Percentiles rank a stretch among this genome's conserved stretches.
Conservation (phyloP, 2,888 invertebrate genomes). For the Agriopis aurantiaria region DNA sequence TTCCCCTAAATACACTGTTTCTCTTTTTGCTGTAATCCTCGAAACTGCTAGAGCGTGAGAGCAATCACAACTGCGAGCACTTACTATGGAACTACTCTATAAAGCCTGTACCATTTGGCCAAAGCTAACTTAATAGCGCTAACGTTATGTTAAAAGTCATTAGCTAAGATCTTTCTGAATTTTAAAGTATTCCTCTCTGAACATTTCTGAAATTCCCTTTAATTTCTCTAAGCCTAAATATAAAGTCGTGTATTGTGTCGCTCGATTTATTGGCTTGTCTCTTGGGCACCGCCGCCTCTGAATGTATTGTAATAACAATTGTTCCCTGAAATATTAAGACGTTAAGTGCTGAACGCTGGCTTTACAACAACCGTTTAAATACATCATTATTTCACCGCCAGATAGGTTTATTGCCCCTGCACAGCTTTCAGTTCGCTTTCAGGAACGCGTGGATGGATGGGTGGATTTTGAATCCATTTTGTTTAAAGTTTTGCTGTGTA, state of each 20-base stretch:
- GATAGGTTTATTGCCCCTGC: constrained; percentile 52
- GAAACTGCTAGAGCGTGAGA: not conserved
- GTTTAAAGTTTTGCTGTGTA: constrained; percentile 21
- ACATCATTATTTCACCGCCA: constrained; percentile 53
- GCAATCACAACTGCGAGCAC: not conserved
- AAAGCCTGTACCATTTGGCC: too few species aligned
- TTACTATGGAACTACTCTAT: not conserved
- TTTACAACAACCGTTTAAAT: constrained; percentile 55
- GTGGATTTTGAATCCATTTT: constrained; percentile 36
- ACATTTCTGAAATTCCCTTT: constrained; percentile 31
- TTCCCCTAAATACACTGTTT: not conserved
- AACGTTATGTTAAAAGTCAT: too few species aligned
- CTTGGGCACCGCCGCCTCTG: constrained; percentile 46
- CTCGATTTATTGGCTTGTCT: constrained; percentile 45
- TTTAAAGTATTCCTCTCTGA: constrained; percentile 23
- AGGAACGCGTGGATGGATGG: constrained; percentile 26
- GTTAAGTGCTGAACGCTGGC: constrained; percentile 53
- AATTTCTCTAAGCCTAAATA: constrained; percentile 40
- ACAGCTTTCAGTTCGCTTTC: constrained; percentile 39
- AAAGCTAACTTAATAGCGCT: too few species aligned
- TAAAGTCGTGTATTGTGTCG: constrained; percentile 43
- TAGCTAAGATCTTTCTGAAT: too few species aligned
- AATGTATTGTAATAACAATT: constrained; percentile 56
- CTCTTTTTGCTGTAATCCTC: constrained; percentile 8
- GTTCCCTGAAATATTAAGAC: constrained; percentile 55